Percentiles rank a stretch among this genome's conserved stretches.
Conservation (phyloP, 64 coral and sea anemone genomes). For the Pocillopora damicornis region DNA sequence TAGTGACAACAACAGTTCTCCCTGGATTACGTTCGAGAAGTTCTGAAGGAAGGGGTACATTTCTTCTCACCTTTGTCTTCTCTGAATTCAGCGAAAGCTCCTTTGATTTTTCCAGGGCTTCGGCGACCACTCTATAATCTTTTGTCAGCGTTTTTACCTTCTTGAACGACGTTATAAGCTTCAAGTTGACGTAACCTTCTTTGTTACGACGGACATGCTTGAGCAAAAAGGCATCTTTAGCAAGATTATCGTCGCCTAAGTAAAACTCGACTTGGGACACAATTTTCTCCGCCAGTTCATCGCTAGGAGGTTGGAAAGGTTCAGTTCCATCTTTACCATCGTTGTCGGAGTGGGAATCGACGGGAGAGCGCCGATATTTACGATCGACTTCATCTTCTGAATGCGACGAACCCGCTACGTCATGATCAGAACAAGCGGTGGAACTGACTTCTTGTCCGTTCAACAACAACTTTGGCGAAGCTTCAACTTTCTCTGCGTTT, state of each 20-base stretch:
- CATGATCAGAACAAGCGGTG: slow-evolving; percentile 75
- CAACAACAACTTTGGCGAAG: slow-evolving; percentile 78
- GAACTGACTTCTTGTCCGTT: slow-evolving; percentile 64
- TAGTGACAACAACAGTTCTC: slow-evolving; percentile 79
- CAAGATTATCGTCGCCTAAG: slow-evolving; percentile 88
- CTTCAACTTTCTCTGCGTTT: slow-evolving; percentile 39
- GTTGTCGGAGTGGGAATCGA: slow-evolving; percentile 94
- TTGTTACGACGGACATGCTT: slow-evolving; percentile 98
- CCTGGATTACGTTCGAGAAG: slow-evolving; percentile 92
- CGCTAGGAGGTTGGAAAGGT: slow-evolving; percentile 72
- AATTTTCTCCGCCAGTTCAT: slow-evolving; percentile 81
- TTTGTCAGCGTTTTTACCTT: slow-evolving; percentile 95
- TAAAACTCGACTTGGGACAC: slow-evolving; percentile 87
- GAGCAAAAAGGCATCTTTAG: slow-evolving; percentile 89
- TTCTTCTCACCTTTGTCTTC: slow-evolving; percentile 89
- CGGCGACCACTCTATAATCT: slow-evolving; percentile 88
- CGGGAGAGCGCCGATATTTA: slow-evolving; percentile 48
- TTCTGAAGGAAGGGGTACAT: slow-evolving; percentile 64
- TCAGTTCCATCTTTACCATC: slow-evolving; percentile 67
- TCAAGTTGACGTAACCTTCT: slow-evolving; percentile 95
- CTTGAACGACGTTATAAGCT: slow-evolving; percentile 99
- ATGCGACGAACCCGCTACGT: slow-evolving; percentile 78
- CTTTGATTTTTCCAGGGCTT: slow-evolving; percentile 77
- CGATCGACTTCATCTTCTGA: slow-evolving; percentile 84
- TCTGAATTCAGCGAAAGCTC: slow-evolving; percentile 78